A percentile compares a stretch with the other conserved stretches of the same genome.
Conservation (phyloP, 1,140 invertebrate genomes). For the Idris sp. region DNA sequence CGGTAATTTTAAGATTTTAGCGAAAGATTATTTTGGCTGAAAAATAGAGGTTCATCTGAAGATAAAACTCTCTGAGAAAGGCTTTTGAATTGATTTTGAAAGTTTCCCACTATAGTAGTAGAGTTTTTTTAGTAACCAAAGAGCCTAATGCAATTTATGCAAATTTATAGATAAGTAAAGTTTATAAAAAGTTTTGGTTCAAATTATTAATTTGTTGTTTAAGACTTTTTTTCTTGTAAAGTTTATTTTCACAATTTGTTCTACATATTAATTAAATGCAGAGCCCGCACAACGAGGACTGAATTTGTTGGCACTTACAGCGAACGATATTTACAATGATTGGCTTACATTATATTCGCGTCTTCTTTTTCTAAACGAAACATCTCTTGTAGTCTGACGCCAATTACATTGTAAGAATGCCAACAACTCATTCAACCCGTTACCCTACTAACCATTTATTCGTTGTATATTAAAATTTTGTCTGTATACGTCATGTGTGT, state of each 20-base stretch:
- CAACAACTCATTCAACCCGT: constrained; percentile 43
- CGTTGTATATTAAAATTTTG: constrained; percentile 22
- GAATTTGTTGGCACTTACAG: constrained; percentile 26
- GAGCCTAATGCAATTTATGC: no score
- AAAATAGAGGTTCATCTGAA: no score
- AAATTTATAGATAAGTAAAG: no score
- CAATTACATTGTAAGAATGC: constrained; percentile 39
- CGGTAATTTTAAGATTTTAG: neutral
- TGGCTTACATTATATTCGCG: constrained; percentile 21
- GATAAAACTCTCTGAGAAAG: no score
- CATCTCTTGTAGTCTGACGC: constrained; percentile 13
- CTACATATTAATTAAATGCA: constrained; percentile 51
- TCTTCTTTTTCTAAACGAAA: constrained; percentile 24
- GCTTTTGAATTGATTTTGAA: constrained; percentile 32
- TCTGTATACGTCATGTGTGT: constrained; percentile 20
- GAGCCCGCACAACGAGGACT: neutral
- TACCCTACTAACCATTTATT: constrained; percentile 42
- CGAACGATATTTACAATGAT: constrained; percentile 40
- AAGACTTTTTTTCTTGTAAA: no score
- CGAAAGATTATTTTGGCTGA: no score
- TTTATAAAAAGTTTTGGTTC: no score
- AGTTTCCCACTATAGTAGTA: constrained; percentile 14
- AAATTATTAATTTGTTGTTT: no score
- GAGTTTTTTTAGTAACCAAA: no score
- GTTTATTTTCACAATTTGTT: constrained; percentile 54